phyloP scores from a whole-genome alignment of 2,797 vertebrate species.

The Falco naumanni region DNA sequence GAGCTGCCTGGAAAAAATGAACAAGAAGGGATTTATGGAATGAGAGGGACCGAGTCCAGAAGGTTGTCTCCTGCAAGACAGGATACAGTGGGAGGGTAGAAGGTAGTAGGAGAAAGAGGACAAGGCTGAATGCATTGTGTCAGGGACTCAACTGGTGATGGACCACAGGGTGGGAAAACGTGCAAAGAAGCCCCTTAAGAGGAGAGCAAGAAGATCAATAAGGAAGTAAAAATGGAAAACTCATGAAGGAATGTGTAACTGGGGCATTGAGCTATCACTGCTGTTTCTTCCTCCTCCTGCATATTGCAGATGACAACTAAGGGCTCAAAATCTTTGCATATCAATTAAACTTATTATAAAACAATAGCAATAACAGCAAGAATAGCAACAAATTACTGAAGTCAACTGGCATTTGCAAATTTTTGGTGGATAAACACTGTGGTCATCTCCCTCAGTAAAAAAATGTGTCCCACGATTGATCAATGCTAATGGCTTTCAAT shows the following conservation, averaged over 20 bases:
- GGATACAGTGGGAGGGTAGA: neutral
- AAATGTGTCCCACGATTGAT: neutral
- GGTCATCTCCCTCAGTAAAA: neutral
- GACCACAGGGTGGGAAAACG: neutral
- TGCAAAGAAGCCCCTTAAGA: neutral
- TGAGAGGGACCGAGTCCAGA: neutral
- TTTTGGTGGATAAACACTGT: neutral
- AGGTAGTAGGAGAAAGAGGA: neutral
- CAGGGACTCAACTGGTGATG: fast-evolving
- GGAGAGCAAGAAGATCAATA: neutral
- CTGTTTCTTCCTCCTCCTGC: neutral
- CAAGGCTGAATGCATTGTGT: neutral
- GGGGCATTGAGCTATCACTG: neutral
- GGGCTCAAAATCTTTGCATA: neutral
- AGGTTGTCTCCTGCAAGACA: neutral
- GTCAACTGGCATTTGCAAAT: neutral
- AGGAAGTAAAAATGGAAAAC: neutral
- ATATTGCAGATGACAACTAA: neutral
- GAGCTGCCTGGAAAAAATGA: neutral
- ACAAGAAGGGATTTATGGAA: neutral
- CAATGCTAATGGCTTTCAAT: conserved; percentile 40
- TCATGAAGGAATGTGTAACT: neutral
- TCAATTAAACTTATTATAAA: neutral
- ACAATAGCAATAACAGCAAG: neutral
- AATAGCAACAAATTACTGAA: neutral